These are phyloP conservation scores for Carapus acus DNA, from an alignment of 2,797 vertebrate genomes.

Conservation along the genomic window DNA sequence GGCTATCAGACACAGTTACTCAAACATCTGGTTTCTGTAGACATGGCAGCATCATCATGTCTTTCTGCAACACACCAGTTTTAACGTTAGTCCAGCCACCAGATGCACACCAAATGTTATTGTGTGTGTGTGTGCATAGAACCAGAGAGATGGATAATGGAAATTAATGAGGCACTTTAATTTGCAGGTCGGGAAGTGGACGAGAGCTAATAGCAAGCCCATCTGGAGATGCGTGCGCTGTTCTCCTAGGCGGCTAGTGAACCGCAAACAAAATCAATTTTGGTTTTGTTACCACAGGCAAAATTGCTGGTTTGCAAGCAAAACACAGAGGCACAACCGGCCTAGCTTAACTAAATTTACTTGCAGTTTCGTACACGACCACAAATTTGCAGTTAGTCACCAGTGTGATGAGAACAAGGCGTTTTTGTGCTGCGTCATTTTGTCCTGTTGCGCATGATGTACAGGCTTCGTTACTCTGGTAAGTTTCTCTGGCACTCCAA, in stretches of 20 bases:
- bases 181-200: too few species aligned
- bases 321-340: background rate
- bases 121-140: constrained; percentile 2
- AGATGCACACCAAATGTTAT: background rate
- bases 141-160: background rate
- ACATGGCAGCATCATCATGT: background rate
- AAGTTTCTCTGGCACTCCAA: background rate
- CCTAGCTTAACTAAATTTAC: background rate
- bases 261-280: background rate
- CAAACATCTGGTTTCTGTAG: background rate
- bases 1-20: too few species aligned
- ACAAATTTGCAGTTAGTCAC: background rate
- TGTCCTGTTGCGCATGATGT: background rate
- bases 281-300: background rate
- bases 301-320: background rate
- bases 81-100: background rate
- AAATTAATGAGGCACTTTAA: background rate
- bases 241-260: background rate
- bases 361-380: background rate
- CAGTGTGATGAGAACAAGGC: background rate
- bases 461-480: background rate
- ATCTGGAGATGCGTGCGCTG: background rate
- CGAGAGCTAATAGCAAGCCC: background rate
- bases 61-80: background rate
- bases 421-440: background rate